Percentiles rank a stretch among this genome's conserved stretches.
These are phyloP conservation scores for Piscicola geometra DNA, from an alignment of 2,888 invertebrate species.

Conservation along the genomic window DNA sequence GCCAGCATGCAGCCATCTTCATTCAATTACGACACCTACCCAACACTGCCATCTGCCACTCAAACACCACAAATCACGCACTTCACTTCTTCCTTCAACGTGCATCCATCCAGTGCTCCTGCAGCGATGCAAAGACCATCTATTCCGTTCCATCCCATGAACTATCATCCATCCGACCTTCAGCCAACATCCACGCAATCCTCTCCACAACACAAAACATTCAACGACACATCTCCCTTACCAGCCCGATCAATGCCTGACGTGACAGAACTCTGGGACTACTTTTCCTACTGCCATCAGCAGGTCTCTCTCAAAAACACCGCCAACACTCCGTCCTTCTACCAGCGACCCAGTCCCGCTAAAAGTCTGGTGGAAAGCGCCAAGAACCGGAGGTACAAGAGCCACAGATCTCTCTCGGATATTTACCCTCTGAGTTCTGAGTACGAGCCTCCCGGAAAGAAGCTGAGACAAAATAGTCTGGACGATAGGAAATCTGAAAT, in stretches of 20 bases:
- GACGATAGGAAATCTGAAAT: background rate
- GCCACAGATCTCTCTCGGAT: slow-evolving; percentile 23
- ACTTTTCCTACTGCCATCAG: background rate
- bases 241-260: too few relatives aligned
- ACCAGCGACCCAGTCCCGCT: background rate
- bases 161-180: too few relatives aligned
- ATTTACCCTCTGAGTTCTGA: background rate
- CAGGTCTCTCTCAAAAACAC: background rate
- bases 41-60: too few relatives aligned
- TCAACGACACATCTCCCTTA: too few relatives aligned
- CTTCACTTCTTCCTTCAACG: background rate
- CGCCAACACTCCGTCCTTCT: background rate
- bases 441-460: slow-evolving; percentile 25
- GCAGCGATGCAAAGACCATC: background rate
- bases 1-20: too few relatives aligned
- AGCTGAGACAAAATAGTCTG: slow-evolving; percentile 31
- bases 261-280: too few relatives aligned
- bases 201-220: background rate
- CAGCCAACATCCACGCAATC: background rate
- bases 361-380: background rate
- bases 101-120: background rate
- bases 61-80: background rate
- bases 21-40: too few relatives aligned
- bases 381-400: background rate
- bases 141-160: background rate